Evolutionary conservation across 2,888 invertebrate genomes (phyloP), one percentile per base, ranked within the genome.

Genomic region (Lepetodrilus schrolli): DNA sequence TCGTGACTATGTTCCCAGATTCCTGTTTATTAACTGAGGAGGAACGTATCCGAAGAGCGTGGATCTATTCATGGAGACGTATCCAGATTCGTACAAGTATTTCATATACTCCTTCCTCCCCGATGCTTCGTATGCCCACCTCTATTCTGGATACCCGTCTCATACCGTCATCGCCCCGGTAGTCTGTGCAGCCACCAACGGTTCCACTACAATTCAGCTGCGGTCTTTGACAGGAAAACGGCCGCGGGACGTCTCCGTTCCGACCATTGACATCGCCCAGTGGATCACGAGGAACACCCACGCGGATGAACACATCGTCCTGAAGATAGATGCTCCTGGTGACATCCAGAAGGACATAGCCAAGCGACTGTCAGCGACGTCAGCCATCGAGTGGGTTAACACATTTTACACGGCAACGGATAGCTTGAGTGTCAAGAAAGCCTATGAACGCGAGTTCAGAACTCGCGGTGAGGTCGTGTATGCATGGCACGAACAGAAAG

Each of bases 251-350:
- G 51, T 65, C 8, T 37, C 66, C 2, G 51, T 73, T 7, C 36
- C 69, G 1, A 37, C 48, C 7, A 17, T 80, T n/a, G 74, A 80
- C 30, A 66, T 80, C 8, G 68, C 71, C 2, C 17, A 50, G 5
- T 80, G 78, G 78, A 23, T 80, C 7, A 48, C 50, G 30, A 49
- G 75, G 10, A 75, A 73, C 21, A 68, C 74, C 0, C 78, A 80
- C 36, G 70, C 75, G 4, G 80, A 80, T 26, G 80, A 80, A 43
- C 76, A 78, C 38, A 74, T 80, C 4, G 66, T 80, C 3, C 23
- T 80, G 2, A 78, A 79, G 48, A 34, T 80, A 43, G 78, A 76
- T 43, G 48, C 66, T 4, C 38, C 75, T n/a, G 50, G 49, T n/a
- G 21, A 71, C 8, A 43, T 21, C 10, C 79, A 78, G 72, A 58